Evolutionary conservation across 2,888 invertebrate species (phyloP).

Genomic region (Tinea trinotella): DNA sequence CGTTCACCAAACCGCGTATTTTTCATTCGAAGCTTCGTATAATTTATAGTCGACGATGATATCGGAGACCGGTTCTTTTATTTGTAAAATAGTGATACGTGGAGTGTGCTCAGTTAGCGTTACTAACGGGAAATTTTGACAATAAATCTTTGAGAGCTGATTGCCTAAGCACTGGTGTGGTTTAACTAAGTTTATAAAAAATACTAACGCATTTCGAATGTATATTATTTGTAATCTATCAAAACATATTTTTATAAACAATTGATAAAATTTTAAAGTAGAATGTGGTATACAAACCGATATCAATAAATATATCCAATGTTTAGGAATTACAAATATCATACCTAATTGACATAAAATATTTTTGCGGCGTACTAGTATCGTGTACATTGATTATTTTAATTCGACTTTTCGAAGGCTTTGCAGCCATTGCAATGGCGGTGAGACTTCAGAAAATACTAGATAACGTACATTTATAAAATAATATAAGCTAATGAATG

Average conservation of each 20-base stretch:
- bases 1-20: conserved; percentile 62
- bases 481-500: too few species aligned
- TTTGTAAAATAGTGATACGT: conserved; percentile 71
- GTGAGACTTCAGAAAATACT: too few species aligned
- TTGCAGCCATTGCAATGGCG: too few species aligned
- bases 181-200: conserved; percentile 32
- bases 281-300: too few species aligned
- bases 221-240: background rate
- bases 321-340: too few species aligned
- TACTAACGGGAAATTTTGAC: conserved; percentile 71
- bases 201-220: background rate
- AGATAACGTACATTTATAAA: too few species aligned
- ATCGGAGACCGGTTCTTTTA: conserved; percentile 71
- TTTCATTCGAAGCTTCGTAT: conserved; percentile 64
- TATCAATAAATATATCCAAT: too few species aligned
- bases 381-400: too few species aligned
- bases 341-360: too few species aligned
- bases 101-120: conserved; percentile 69
- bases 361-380: too few species aligned
- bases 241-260: background rate
- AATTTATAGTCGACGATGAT: conserved; percentile 70
- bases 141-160: conserved; percentile 68
- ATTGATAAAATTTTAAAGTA: background rate
- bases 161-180: conserved; percentile 70
- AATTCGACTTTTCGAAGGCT: too few species aligned